Conservation (phyloP, 2,888 invertebrate genomes). For the Celastrina argiolus region DNA sequence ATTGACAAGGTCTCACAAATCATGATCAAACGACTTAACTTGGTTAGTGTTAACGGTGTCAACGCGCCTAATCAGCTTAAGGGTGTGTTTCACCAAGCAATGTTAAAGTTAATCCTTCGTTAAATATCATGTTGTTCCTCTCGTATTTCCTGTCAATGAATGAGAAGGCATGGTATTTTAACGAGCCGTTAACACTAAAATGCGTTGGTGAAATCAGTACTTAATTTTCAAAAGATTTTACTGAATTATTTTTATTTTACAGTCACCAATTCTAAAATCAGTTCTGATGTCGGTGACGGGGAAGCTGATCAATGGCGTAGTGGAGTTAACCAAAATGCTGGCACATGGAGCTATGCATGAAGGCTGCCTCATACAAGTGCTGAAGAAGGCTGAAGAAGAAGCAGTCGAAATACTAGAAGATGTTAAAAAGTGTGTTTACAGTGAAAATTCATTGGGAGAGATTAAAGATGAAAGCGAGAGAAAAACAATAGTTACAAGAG, state of each 20-base stretch:
- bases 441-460: constrained; percentile 39
- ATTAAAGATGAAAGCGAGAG: background rate
- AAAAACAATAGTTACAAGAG: too few species aligned
- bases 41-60: background rate
- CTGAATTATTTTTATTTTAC: constrained; percentile 36
- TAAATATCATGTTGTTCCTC: too few species aligned
- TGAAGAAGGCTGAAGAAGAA: constrained; percentile 61
- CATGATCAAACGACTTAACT: constrained; percentile 2
- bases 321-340: constrained; percentile 62
- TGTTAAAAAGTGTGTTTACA: constrained; percentile 48
- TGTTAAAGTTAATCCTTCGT: too few species aligned
- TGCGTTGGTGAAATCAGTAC: too few species aligned
- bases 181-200: too few species aligned
- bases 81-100: too few species aligned
- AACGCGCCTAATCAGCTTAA: background rate
- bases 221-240: too few species aligned
- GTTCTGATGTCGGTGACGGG: constrained; percentile 66
- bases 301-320: constrained; percentile 58
- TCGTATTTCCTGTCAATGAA: too few species aligned
- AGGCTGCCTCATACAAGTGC: constrained; percentile 69
- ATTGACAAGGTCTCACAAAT: constrained; percentile 7
- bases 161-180: too few species aligned
- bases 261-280: constrained; percentile 65
- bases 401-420: constrained; percentile 48
- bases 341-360: constrained; percentile 74